Conservation (phyloP, 92 coral and sea anemone species). For the Actinostola sp. region DNA sequence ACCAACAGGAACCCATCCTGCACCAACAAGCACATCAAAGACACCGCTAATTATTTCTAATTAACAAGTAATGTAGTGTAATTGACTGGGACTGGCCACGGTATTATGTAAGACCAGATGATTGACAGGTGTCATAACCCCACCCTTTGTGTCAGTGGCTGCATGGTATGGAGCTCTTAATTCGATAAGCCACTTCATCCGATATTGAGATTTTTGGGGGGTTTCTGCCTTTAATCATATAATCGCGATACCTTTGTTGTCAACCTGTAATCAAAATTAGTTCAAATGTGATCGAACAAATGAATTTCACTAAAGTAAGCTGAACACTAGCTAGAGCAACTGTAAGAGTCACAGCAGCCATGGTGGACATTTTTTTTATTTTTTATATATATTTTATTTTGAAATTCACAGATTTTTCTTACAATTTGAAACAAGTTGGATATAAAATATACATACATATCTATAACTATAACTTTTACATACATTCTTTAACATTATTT, state of each 20-base stretch:
- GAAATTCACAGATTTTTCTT: no score
- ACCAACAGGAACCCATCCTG: no score
- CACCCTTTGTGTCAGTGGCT: not conserved
- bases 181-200: slow-evolving; percentile 30
- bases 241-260: slow-evolving; percentile 9
- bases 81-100: slow-evolving; percentile 30
- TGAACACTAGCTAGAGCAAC: no score
- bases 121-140: slow-evolving; percentile 1
- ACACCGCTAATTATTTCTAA: slow-evolving; percentile 13
- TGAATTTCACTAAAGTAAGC: no score
- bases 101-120: slow-evolving; percentile 2
- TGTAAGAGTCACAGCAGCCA: no score
- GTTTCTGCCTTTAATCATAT: slow-evolving; percentile 31
- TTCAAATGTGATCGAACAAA: no score
- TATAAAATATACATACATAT: no score
- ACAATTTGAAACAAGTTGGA: no score
- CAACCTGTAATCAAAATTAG: not conserved
- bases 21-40: slow-evolving; percentile 9
- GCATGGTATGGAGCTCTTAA: slow-evolving; percentile 5
- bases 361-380: no score
- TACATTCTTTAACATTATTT: no score
- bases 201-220: slow-evolving; percentile 1
- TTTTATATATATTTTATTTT: no score
- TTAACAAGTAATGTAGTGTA: slow-evolving; percentile 19
- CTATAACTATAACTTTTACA: no score